Evolutionary conservation across 2,888 invertebrate genomes (phyloP).

Genomic region (Chirona hameri): DNA sequence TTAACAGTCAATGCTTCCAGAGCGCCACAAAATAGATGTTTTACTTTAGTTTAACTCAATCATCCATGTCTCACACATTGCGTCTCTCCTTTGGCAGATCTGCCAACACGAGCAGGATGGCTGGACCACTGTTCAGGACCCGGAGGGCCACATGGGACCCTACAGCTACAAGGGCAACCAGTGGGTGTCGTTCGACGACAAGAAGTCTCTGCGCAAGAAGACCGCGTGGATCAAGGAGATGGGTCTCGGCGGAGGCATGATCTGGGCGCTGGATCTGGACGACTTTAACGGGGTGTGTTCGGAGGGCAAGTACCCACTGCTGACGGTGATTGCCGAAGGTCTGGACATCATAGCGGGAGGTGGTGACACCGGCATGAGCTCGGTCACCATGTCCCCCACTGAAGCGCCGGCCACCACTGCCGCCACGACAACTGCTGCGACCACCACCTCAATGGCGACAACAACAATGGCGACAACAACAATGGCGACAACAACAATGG

Average conservation of each 20-base stretch:
- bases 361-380: not conserved
- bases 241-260: constrained; percentile 46
- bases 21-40: too few relatives aligned
- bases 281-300: constrained; percentile 62
- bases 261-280: constrained; percentile 46
- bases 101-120: constrained; percentile 53
- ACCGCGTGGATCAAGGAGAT: constrained; percentile 45
- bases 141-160: constrained; percentile 60
- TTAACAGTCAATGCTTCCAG: too few relatives aligned
- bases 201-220: constrained; percentile 50
- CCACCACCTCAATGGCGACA: constrained; percentile 27
- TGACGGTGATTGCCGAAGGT: constrained; percentile 61
- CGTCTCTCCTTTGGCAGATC: constrained; percentile 34
- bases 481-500: too few relatives aligned
- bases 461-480: too few relatives aligned
- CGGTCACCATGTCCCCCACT: too few relatives aligned
- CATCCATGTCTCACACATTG: too few relatives aligned
- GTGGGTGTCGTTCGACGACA: constrained; percentile 92
- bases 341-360: constrained; percentile 48
- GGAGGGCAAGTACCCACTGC: constrained; percentile 75
- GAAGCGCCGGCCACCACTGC: too few relatives aligned
- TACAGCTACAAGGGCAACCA: constrained; percentile 72
- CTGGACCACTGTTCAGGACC: constrained; percentile 70
- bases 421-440: constrained; percentile 27
- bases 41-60: too few relatives aligned